Conservation (phyloP, 2,888 invertebrate genomes). For the Lasius fuliginosus region DNA sequence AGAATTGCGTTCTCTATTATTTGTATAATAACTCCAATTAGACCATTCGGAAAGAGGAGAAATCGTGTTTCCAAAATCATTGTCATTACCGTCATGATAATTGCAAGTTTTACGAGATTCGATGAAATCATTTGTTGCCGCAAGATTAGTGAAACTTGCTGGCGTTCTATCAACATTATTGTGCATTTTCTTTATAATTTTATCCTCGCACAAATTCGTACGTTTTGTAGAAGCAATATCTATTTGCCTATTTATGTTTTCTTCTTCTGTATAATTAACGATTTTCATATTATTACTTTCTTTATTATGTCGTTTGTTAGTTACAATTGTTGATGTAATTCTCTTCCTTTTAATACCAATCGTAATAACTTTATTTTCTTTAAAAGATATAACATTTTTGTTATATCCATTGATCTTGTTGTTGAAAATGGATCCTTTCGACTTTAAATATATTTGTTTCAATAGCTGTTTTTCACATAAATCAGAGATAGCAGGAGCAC, state of each 20-base stretch:
- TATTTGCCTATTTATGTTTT: neutral
- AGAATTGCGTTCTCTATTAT: neutral
- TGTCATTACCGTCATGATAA: neutral
- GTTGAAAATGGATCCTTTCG: conserved; percentile 8
- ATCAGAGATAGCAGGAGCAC: neutral
- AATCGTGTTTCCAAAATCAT: neutral
- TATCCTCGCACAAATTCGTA: neutral
- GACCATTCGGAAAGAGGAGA: conserved; percentile 79
- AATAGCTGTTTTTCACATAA: neutral
- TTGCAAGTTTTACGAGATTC: neutral
- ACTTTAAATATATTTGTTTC: neutral
- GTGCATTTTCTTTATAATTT: neutral
- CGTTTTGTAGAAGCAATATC: neutral
- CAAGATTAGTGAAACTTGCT: neutral
- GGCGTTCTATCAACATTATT: neutral
- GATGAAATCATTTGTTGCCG: neutral
- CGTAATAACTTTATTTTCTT: neutral
- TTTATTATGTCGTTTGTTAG: neutral
- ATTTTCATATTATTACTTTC: neutral
- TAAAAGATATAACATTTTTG: conserved; percentile 13
- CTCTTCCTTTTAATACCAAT: neutral
- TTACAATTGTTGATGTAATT: neutral
- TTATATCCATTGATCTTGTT: neutral
- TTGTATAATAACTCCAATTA: conserved; percentile 77
- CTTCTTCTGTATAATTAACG: neutral